Conservation (phyloP, 2,888 invertebrate genomes). For the Mythimna loreyi region DNA sequence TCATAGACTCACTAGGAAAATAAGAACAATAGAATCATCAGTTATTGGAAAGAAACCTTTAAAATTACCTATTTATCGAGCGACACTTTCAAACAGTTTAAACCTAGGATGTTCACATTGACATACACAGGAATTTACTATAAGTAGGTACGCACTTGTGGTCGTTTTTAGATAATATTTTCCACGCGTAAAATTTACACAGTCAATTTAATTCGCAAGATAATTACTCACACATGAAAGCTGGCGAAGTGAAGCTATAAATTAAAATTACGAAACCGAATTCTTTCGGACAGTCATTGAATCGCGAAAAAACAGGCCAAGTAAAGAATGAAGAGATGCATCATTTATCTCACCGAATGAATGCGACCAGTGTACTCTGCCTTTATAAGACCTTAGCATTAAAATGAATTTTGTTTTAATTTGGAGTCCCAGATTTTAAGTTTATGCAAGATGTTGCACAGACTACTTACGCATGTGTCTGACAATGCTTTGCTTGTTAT, state of each 20-base stretch:
- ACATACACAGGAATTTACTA: neutral
- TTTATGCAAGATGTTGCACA: slow-evolving; percentile 71
- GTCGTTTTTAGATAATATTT: neutral
- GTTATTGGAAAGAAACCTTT: no score
- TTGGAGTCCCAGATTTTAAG: slow-evolving; percentile 61
- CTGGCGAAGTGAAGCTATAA: slow-evolving; percentile 51
- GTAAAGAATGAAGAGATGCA: slow-evolving; percentile 49
- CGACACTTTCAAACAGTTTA: no score
- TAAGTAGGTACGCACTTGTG: neutral
- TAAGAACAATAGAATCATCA: no score
- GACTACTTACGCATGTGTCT: slow-evolving; percentile 63
- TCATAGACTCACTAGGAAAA: no score
- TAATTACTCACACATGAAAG: slow-evolving; percentile 42
- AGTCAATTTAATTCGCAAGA: slow-evolving; percentile 22
- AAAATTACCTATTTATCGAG: no score
- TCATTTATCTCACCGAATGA: slow-evolving; percentile 51
- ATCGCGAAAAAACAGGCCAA: slow-evolving; percentile 45
- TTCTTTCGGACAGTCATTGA: slow-evolving; percentile 38
- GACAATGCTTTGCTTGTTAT: slow-evolving; percentile 66
- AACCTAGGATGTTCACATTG: no score
- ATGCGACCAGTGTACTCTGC: slow-evolving; percentile 28
- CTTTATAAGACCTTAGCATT: slow-evolving; percentile 35
- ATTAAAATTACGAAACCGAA: slow-evolving; percentile 59
- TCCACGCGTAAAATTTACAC: neutral
- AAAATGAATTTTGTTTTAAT: slow-evolving; percentile 55